These are phyloP conservation scores for Eulemur macaco DNA, from an alignment of 2,113 vertebrate genomes.

Conservation along the genomic window DNA sequence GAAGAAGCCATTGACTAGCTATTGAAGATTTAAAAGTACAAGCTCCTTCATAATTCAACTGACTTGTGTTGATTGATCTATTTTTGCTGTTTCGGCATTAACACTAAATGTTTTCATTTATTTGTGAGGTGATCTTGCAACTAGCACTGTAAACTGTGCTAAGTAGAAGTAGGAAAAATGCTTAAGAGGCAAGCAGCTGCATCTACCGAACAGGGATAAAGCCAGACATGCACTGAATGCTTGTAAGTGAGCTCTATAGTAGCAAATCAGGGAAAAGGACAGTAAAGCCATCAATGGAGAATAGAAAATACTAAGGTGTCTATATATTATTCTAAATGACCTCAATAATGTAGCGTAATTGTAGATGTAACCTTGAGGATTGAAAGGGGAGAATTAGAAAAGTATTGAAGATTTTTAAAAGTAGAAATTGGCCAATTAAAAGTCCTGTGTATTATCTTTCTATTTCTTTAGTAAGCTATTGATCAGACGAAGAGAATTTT, in stretches of 20 bases:
- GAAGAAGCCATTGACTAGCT: background rate
- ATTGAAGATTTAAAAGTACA: background rate
- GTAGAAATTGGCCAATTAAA: constrained; percentile 79
- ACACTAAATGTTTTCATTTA: constrained; percentile 50
- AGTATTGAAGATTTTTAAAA: constrained; percentile 78
- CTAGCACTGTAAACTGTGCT: constrained; percentile 7
- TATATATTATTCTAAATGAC: constrained; percentile 86
- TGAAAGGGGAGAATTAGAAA: constrained; percentile 82
- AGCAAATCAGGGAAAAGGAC: constrained; percentile 78
- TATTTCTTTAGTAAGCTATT: constrained; percentile 71
- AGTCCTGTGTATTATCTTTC: constrained; percentile 62
- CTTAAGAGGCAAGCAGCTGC: constrained; percentile 48
- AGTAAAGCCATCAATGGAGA: constrained; percentile 80
- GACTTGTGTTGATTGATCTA: background rate
- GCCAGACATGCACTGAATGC: constrained; percentile 35
- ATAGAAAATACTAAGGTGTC: constrained; percentile 83
- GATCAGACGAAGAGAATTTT: constrained; percentile 67
- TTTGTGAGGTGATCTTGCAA: constrained; percentile 54
- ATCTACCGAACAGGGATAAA: constrained; percentile 51
- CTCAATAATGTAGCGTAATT: constrained; percentile 83
- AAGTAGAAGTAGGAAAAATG: constrained; percentile 42
- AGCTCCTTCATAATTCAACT: constrained; percentile 17
- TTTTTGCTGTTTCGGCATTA: constrained; percentile 38
- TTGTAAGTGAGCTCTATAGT: constrained; percentile 59
- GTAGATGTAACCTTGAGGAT: constrained; percentile 82